Conservation (phyloP, 2,888 invertebrate genomes). For the Calliopum simillimum region DNA sequence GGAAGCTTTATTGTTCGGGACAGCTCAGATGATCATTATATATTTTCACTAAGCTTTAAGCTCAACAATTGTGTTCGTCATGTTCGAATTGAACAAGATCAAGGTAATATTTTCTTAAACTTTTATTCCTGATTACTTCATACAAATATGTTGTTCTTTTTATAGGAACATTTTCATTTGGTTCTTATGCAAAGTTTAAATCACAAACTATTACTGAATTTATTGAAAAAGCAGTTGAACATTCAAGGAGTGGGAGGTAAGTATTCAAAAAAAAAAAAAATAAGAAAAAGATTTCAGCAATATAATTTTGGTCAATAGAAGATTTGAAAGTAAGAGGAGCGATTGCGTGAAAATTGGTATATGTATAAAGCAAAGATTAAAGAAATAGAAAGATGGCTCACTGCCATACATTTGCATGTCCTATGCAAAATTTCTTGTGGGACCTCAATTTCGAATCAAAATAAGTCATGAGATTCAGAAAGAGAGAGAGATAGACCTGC, state of each 20-base stretch:
- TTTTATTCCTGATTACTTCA: slow-evolving; percentile 35
- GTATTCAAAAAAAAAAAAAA: neutral
- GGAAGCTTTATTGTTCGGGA: slow-evolving; percentile 94
- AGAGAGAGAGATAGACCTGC: too few species aligned
- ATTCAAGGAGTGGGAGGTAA: slow-evolving; percentile 87
- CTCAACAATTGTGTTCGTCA: slow-evolving; percentile 89
- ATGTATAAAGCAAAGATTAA: too few species aligned
- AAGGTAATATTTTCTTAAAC: slow-evolving; percentile 72
- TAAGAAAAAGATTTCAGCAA: too few species aligned
- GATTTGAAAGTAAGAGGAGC: too few species aligned
- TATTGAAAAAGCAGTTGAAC: slow-evolving; percentile 94
- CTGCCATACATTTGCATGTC: too few species aligned
- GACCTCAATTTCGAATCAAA: too few species aligned
- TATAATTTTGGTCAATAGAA: too few species aligned
- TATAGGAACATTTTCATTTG: slow-evolving; percentile 94
- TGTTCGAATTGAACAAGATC: slow-evolving; percentile 94
- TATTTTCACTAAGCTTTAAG: slow-evolving; percentile 93
- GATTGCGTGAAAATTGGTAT: too few species aligned
- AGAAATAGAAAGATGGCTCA: too few species aligned
- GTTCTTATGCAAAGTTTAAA: slow-evolving; percentile 93
- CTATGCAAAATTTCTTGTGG: too few species aligned
- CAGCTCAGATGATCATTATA: slow-evolving; percentile 94
- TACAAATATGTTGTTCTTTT: neutral
- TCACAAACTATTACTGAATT: slow-evolving; percentile 95
- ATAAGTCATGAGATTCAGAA: too few species aligned